Base-by-base conservation (phyloP, 1,140 invertebrate genomes). In the Archivesica marissinica region DNA sequence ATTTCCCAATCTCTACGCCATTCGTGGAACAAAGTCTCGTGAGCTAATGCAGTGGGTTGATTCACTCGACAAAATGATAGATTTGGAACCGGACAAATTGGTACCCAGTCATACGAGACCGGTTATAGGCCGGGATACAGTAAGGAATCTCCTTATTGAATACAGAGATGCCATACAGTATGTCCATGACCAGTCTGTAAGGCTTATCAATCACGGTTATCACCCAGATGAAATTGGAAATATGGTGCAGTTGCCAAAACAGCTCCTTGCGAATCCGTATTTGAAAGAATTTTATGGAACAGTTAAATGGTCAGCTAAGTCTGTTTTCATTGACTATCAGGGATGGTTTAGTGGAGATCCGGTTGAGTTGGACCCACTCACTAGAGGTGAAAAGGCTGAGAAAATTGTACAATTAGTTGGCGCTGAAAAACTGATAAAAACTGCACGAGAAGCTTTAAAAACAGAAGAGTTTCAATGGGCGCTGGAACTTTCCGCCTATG, bases 1-100 rank as follows among this genome's bases (percentile, higher is more conserved):
- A 0, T 92, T 92, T 84, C 92, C 92, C 28, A 92, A 92, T 77
- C 79, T 92, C 2, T 92, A 92, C 77, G 89, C 92, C 38, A 92
- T 92, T 79, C 86, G 92, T 7, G 92, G 92, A 47, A 92, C 91
- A 1, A 85, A 82, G 28, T 59, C 88, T 4, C 64, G 92, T 23
- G 85, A 89, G 54, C 61, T 91, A 9, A 78, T 88, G 39, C 75
- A 87, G 20, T 92, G 92, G 92, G 80, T 87, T 0, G 35, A 80
- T 7, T 92, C 92, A 6, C 28, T 92, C 56, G 90, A 91, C 35
- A 86, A 82, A 23, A 92, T 92, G 61, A 76, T 89, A 17, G 85
- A 79, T 28, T 84, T 91, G 25, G 47, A 87, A n/a, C 86, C 91
- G 3, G 80, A 90, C 23, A 74, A 81, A 35, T 74, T 92, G 2